These are phyloP conservation scores for Eupeodes latifasciatus DNA, from an alignment of 2,888 invertebrate genomes.

Conservation along the genomic window DNA sequence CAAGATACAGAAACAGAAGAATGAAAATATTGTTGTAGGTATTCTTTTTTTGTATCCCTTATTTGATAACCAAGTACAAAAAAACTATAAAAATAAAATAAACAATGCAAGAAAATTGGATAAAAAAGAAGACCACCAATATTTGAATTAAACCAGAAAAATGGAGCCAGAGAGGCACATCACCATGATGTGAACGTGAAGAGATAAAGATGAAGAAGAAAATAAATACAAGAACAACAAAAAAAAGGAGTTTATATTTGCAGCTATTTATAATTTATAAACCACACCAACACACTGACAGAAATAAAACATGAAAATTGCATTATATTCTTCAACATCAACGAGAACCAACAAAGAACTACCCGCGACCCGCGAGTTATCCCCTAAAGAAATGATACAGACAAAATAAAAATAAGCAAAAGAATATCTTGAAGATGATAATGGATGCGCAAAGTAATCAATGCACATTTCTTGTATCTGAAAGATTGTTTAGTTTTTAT, in stretches of 20 bases:
- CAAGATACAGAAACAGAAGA: slow-evolving; percentile 4
- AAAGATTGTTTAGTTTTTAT: slow-evolving; percentile 4
- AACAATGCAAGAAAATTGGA: slow-evolving; percentile 65
- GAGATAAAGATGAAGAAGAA: slow-evolving; percentile 2
- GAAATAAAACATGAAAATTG: slow-evolving; percentile 44
- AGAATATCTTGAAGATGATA: slow-evolving; percentile 39
- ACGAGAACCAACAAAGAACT: not conserved
- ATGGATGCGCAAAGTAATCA: slow-evolving; percentile 60
- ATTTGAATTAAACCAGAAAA: slow-evolving; percentile 27
- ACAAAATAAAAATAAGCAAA: not conserved
- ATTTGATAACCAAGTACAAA: slow-evolving; percentile 56
- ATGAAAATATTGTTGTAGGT: slow-evolving; percentile 23
- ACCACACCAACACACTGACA: slow-evolving; percentile 41
- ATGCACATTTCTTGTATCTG: slow-evolving; percentile 60
- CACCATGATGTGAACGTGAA: not conserved
- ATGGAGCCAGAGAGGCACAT: not conserved
- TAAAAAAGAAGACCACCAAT: slow-evolving; percentile 49
- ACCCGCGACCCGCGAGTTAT: slow-evolving; percentile 23
- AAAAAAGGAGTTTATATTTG: slow-evolving; percentile 68
- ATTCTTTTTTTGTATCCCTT: slow-evolving; percentile 47
- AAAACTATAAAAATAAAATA: slow-evolving; percentile 70
- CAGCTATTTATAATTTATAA: slow-evolving; percentile 76
- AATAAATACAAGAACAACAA: not conserved
- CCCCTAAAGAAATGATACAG: slow-evolving; percentile 8
- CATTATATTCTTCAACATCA: slow-evolving; percentile 40